Evolutionary conservation across 2,113 vertebrate species (phyloP).

Genomic region (Cinclus cinclus): DNA sequence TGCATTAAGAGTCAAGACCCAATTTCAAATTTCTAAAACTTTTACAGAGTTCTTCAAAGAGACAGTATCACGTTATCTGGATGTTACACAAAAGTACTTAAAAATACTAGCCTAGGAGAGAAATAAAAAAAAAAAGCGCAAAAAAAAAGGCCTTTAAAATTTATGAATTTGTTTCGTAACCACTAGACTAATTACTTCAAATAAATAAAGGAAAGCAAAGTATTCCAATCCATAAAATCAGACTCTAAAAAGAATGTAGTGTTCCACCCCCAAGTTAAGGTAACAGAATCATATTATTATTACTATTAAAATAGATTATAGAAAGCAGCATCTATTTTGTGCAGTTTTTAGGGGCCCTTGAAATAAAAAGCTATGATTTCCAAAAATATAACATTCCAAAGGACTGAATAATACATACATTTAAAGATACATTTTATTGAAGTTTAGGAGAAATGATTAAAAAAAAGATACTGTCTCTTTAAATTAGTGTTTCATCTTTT

Average conservation of each 20-base stretch:
- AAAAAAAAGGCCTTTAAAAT: slow-evolving; percentile 80
- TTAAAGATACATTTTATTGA: slow-evolving; percentile 86
- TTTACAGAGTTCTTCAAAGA: slow-evolving; percentile 93
- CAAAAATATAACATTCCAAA: slow-evolving; percentile 88
- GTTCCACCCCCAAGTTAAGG: slow-evolving; percentile 80
- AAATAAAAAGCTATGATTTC: slow-evolving; percentile 87
- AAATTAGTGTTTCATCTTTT: slow-evolving; percentile 77
- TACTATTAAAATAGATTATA: slow-evolving; percentile 89
- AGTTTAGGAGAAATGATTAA: slow-evolving; percentile 83
- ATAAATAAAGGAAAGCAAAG: slow-evolving; percentile 85
- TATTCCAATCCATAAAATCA: slow-evolving; percentile 81
- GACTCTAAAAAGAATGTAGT: slow-evolving; percentile 84
- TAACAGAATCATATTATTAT: slow-evolving; percentile 83
- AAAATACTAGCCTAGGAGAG: slow-evolving; percentile 74
- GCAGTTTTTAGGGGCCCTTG: slow-evolving; percentile 86
- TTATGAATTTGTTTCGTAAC: slow-evolving; percentile 74
- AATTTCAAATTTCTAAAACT: slow-evolving; percentile 91
- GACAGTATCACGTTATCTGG: slow-evolving; percentile 89
- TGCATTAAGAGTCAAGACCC: slow-evolving; percentile 95
- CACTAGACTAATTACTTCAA: slow-evolving; percentile 81
- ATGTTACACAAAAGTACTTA: slow-evolving; percentile 80
- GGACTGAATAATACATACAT: slow-evolving; percentile 83
- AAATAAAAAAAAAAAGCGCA: slow-evolving; percentile 36
- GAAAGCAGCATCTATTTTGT: slow-evolving; percentile 89
- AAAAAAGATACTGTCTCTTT: slow-evolving; percentile 87